phyloP scores from a whole-genome alignment of 35 echinoderm and acorn worm species.

The Strongylocentrotus purpuratus region DNA sequence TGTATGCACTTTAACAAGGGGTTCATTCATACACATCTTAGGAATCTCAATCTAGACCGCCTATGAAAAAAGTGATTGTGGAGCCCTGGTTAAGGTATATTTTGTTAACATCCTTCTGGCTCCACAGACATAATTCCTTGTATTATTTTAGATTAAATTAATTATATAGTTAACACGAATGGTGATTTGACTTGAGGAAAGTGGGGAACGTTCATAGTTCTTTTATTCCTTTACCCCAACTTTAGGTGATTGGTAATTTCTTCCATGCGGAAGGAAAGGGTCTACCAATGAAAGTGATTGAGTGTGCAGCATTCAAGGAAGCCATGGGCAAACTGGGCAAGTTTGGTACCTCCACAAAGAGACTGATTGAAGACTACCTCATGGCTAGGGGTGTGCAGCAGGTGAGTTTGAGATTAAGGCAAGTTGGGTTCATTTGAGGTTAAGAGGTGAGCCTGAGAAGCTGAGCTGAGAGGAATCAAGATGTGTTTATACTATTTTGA shows the following conservation, averaged over 20 bases:
- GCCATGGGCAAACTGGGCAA: constrained; percentile 33
- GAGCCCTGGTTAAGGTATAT: no score
- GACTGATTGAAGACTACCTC: constrained; percentile 46
- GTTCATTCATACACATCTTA: no score
- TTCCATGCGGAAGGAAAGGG: constrained; percentile 90
- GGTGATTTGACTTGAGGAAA: no score
- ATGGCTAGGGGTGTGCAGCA: not conserved
- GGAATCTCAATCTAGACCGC: no score
- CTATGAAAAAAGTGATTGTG: no score
- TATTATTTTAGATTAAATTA: no score
- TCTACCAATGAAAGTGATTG: constrained; percentile 49
- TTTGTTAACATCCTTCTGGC: no score
- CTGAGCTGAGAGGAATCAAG: not conserved
- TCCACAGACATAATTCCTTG: no score
- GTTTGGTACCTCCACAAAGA: constrained; percentile 23
- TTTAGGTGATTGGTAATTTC: constrained; percentile 70
- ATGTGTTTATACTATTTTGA: not conserved
- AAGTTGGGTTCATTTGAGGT: not conserved
- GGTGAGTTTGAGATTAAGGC: constrained; percentile 8
- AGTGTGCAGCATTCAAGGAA: constrained; percentile 31
- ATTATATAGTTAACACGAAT: no score
- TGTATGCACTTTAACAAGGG: no score
- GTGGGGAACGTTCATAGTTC: no score
- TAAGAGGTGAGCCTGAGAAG: not conserved
- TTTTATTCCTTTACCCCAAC: not conserved